Conservation (phyloP, 2,113 vertebrate species). For the Muntiacus reevesi region DNA sequence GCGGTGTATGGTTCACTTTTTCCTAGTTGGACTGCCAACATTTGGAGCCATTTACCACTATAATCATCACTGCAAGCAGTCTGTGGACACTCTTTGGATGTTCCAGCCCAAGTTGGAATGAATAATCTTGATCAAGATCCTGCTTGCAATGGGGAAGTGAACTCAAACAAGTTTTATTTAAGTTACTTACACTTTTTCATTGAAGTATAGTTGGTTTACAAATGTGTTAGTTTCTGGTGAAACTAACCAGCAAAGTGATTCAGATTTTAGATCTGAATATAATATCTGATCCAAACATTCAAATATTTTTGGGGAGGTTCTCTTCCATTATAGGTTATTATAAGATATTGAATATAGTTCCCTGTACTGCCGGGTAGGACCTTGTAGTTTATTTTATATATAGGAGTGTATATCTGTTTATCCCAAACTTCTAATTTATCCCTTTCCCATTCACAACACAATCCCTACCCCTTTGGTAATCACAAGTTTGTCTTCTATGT, state of each 20-base stretch:
- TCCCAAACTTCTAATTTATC: not conserved
- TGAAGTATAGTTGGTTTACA: not conserved
- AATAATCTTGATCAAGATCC: not conserved
- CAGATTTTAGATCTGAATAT: not conserved
- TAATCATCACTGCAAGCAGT: not conserved
- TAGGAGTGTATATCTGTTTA: not conserved
- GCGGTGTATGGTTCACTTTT: not conserved
- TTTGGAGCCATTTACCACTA: not conserved
- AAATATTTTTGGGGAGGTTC: not conserved
- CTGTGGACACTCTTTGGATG: not conserved
- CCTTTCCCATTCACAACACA: not conserved
- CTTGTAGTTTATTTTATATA: not conserved
- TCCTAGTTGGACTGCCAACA: not conserved
- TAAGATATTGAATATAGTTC: not conserved
- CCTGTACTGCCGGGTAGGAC: not conserved
- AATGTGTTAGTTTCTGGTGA: not conserved
- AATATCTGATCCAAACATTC: not conserved
- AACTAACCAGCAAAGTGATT: not conserved
- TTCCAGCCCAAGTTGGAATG: accelerated
- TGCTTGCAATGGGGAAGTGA: not conserved
- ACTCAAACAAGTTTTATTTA: not conserved
- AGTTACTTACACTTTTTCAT: not conserved
- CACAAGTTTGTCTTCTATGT: accelerated
- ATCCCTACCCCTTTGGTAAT: not conserved
- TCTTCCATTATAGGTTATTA: not conserved